Evolutionary conservation across 2,888 invertebrate genomes (phyloP).

Genomic region (Ectropis crepuscularia): DNA sequence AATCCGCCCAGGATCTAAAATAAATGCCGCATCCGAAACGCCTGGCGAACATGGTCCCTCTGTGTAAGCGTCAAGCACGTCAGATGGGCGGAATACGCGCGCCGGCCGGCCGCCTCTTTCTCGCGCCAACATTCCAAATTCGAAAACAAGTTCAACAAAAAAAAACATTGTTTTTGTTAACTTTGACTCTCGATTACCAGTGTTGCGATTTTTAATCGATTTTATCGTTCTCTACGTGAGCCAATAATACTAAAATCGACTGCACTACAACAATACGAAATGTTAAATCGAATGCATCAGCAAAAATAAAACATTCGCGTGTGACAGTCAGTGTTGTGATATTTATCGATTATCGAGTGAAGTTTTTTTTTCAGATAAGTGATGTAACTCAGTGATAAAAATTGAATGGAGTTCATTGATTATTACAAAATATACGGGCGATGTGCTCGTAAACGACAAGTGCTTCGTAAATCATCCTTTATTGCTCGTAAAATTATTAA

Average conservation of each 20-base stretch:
- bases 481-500: conserved; percentile 27
- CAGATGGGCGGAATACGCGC: conserved; percentile 68
- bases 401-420: conserved; percentile 17
- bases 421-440: conserved; percentile 3
- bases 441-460: conserved; percentile 28
- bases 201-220: conserved; percentile 12
- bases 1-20: conserved; percentile 2
- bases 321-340: conserved; percentile 17
- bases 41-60: conserved; percentile 32
- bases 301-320: conserved; percentile 8
- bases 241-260: conserved; percentile 17
- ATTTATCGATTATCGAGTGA: neutral
- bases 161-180: conserved; percentile 2
- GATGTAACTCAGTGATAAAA: conserved; percentile 19
- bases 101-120: conserved; percentile 63
- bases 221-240: conserved; percentile 51
- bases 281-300: conserved; percentile 28
- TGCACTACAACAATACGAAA: conserved; percentile 24
- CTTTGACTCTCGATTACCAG: conserved; percentile 11
- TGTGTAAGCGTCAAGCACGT: conserved; percentile 58
- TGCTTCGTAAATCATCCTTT: conserved; percentile 25
- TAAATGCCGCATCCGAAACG: conserved; percentile 31
- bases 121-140: conserved; percentile 42
- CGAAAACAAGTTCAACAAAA: conserved; percentile 32
- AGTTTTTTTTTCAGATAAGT: neutral